These are phyloP conservation scores for Penaeus monodon DNA, from an alignment of 2,888 invertebrate species.

Conservation along the genomic window DNA sequence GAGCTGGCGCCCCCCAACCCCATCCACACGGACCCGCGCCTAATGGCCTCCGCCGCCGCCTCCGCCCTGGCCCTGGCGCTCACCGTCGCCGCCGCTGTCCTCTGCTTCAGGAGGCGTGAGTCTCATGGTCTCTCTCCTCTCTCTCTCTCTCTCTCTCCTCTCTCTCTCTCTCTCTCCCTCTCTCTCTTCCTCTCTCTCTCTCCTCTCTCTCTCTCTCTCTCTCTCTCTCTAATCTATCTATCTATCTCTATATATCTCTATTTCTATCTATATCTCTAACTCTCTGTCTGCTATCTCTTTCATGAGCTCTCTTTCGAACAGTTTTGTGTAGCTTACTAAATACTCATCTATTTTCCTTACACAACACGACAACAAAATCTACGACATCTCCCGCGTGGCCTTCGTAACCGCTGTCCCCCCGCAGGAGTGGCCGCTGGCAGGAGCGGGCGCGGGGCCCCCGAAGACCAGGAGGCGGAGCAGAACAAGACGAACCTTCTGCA, in stretches of 20 bases:
- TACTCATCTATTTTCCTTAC: too few relatives aligned
- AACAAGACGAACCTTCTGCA: slow-evolving; percentile 58
- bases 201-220: background rate
- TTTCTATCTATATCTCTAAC: background rate
- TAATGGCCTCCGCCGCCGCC: slow-evolving; percentile 51
- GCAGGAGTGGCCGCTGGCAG: slow-evolving; percentile 43
- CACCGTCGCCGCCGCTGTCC: slow-evolving; percentile 48
- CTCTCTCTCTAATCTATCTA: background rate
- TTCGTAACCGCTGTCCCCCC: too few relatives aligned
- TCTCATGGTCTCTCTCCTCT: background rate
- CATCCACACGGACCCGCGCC: slow-evolving; percentile 45
- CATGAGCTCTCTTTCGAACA: too few relatives aligned
- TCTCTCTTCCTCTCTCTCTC: background rate
- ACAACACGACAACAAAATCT: too few relatives aligned
- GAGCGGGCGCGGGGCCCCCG: slow-evolving; percentile 11
- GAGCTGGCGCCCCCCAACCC: slow-evolving; percentile 36
- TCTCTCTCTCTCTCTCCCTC: background rate
- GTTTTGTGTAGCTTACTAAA: too few relatives aligned
- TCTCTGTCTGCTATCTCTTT: too few relatives aligned
- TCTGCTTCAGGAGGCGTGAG: slow-evolving; percentile 53
- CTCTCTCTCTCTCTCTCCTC: background rate
- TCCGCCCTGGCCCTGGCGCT: slow-evolving; percentile 47
- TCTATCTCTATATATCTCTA: background rate
- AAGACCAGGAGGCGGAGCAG: slow-evolving; percentile 47
- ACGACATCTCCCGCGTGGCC: too few relatives aligned